phyloP scores from a whole-genome alignment of 2,888 invertebrate species.

The Noctua janthe region DNA sequence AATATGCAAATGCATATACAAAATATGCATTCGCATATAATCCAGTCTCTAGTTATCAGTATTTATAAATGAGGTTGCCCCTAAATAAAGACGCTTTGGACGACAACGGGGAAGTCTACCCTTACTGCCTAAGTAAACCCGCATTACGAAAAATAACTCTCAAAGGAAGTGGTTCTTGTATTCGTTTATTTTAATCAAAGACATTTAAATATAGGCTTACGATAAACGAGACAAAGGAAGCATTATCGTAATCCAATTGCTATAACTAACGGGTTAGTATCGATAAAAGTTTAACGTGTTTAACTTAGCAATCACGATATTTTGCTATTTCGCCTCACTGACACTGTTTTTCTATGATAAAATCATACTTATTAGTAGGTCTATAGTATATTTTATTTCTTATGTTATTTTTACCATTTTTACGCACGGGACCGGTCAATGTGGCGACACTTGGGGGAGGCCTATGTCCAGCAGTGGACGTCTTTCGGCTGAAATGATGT shows the following conservation, averaged over 20 bases:
- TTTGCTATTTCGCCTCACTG: neutral
- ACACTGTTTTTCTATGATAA: neutral
- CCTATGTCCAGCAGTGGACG: no score
- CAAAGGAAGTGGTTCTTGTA: neutral
- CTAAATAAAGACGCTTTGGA: conserved; percentile 10
- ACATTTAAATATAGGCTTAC: neutral
- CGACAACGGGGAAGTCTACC: conserved; percentile 4
- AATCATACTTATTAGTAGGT: neutral
- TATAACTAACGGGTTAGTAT: neutral
- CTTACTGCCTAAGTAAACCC: neutral
- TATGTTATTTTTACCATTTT: no score
- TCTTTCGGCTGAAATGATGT: no score
- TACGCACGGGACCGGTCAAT: no score
- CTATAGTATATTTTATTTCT: no score
- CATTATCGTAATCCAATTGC: neutral
- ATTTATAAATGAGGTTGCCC: conserved; percentile 7
- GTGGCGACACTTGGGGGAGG: no score
- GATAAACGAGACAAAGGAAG: neutral
- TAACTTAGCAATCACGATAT: neutral
- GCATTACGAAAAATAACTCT: conserved; percentile 1
- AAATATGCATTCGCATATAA: neutral
- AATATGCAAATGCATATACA: neutral
- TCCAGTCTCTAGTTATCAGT: neutral
- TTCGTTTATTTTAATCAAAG: neutral
- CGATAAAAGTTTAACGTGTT: neutral